Evolutionary conservation across 2,797 vertebrate species (phyloP), one percentile per base, ranked within the genome.

Genomic region (Pipistrellus nathusii): DNA sequence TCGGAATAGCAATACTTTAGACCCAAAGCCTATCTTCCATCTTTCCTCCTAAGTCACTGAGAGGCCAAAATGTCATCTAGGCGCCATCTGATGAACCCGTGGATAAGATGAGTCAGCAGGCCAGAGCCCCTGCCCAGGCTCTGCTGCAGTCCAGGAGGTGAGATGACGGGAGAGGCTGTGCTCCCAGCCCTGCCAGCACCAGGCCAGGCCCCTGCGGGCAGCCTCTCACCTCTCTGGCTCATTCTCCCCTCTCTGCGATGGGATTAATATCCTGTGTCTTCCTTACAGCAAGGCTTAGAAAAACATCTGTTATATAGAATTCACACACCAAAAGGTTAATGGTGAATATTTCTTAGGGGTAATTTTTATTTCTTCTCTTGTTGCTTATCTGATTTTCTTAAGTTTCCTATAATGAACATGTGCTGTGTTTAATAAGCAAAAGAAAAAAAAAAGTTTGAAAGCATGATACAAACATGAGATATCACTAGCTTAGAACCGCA

Each of bases 341-440:
- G 71, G 41, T 27, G 14, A 8, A 9, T 76, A 72, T 57, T 20
- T 73, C 64, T 48, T 46, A 53, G 21, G 20, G 21, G 15, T 78
- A 32, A 89, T 38, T 81, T 75, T 66, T 77, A 41, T 44, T 77
- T 87, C 35, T 82, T 73, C 48, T 83, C 76, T 93, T 55, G 81
- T 1, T 20, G 53, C 12, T 71, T 83, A 86, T 53, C 57, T 41
- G 30, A 85, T 53, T 81, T 95, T 89, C 68, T 35, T 77, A 86
- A 83, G 72, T 78, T 78, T 91, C 68, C 64, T 80, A 23, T 66
- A 80, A 91, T 23, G 27, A 91, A 75, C 38, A 73, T 11, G 21
- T 44, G 8, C 51, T 86, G 17, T 82, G 27, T 92, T 94, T 81
- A 73, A 30, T 77, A 93, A 85, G 44, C 17, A 84, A 89, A 85